Evolutionary conservation across 2,113 vertebrate species (phyloP).

Genomic region (Malurus cyaneus): DNA sequence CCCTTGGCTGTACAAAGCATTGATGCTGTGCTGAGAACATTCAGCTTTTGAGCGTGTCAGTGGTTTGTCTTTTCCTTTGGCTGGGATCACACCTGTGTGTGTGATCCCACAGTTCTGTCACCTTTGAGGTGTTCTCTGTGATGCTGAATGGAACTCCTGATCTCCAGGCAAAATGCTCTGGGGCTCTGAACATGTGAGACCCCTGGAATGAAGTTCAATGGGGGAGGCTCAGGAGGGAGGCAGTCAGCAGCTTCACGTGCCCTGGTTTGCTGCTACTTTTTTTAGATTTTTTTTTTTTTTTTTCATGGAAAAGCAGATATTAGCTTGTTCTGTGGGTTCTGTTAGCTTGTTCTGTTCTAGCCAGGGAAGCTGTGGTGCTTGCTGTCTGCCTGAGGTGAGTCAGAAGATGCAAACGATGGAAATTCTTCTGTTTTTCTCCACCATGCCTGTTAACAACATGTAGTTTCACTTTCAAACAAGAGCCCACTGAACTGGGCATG

Average conservation of each 20-base stretch:
- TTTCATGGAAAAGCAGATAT: background rate
- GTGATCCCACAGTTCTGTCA: background rate
- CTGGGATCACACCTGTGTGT: background rate
- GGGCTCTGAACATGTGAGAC: background rate
- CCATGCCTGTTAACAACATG: background rate
- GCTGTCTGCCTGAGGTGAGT: background rate
- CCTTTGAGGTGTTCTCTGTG: background rate
- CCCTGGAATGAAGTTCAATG: background rate
- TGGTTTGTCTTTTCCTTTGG: background rate
- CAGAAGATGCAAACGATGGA: background rate
- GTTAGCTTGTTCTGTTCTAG: too few relatives aligned
- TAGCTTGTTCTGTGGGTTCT: background rate
- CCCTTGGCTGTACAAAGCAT: background rate
- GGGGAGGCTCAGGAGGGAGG: background rate
- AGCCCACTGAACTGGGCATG: background rate
- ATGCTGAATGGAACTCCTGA: background rate
- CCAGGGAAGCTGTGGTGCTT: background rate
- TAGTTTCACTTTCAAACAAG: background rate
- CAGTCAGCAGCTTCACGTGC: rapidly evolving
- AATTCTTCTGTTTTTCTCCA: background rate
- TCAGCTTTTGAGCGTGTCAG: background rate
- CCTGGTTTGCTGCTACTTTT: background rate
- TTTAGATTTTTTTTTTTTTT: too few relatives aligned
- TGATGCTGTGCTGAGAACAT: background rate
- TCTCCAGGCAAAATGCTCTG: background rate